Conservation (phyloP, 2,113 vertebrate genomes). For the Myrmecophaga tridactyla region DNA sequence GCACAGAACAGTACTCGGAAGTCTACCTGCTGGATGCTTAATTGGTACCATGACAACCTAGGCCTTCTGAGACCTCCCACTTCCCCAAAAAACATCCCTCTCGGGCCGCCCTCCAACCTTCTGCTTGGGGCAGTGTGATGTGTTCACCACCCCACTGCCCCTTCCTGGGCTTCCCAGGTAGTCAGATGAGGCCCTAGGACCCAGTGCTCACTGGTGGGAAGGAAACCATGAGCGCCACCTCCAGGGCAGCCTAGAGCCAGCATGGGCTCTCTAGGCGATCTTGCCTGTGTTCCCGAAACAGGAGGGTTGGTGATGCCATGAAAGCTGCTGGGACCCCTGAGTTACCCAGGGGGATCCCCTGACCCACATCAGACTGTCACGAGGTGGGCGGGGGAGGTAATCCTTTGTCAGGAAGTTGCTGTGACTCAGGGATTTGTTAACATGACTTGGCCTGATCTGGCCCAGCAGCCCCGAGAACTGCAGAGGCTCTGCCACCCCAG, state of each 20-base stretch:
- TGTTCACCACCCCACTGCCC: neutral
- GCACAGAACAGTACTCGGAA: neutral
- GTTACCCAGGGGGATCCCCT: neutral
- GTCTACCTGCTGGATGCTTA: too few relatives aligned
- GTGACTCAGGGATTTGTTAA: neutral
- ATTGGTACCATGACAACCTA: rapidly evolving
- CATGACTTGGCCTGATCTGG: neutral
- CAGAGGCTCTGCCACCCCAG: neutral
- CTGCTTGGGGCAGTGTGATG: too few relatives aligned
- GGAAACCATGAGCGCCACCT: neutral
- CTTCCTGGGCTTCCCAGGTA: neutral
- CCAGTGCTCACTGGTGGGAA: neutral
- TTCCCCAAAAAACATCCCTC: neutral
- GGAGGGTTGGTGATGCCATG: neutral
- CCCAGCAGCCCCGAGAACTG: neutral
- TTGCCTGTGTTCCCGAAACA: neutral
- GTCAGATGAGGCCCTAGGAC: rapidly evolving
- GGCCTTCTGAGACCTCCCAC: neutral
- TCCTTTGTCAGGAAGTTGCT: neutral
- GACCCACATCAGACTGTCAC: neutral
- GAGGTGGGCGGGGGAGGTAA: neutral
- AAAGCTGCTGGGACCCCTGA: neutral
- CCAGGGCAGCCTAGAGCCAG: too few relatives aligned
- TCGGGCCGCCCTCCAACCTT: neutral
- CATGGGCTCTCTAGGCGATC: neutral